These are phyloP conservation scores for Nomada hirtipes DNA, from an alignment of 2,888 invertebrate genomes.

Conservation along the genomic window DNA sequence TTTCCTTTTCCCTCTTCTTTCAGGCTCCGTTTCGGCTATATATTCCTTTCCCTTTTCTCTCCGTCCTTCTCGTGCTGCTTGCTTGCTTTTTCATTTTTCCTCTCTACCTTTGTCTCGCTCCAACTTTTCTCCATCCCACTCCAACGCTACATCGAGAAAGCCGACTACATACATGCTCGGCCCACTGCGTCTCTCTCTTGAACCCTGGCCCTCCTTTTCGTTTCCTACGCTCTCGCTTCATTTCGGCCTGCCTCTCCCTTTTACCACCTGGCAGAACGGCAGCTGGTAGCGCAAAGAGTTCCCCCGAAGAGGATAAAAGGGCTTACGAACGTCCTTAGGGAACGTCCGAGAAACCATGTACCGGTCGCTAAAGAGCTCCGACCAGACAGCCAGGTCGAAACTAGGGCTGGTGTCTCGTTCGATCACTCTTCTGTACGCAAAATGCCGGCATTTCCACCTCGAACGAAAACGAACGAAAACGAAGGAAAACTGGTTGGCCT, in stretches of 20 bases:
- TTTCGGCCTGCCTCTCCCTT: constrained; percentile 55
- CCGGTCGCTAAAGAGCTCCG: constrained; percentile 35
- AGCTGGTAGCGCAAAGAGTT: constrained; percentile 71
- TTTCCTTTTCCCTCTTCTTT: constrained; percentile 40
- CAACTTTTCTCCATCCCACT: constrained; percentile 36
- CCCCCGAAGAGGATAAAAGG: constrained; percentile 64
- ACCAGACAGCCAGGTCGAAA: neutral
- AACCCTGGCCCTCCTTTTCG: neutral
- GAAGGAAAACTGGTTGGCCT: neutral
- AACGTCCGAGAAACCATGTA: constrained; percentile 41
- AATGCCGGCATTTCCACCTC: neutral
- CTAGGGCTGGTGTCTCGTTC: neutral
- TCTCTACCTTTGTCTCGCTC: constrained; percentile 36
- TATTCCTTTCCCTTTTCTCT: constrained; percentile 36
- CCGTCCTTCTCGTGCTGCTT: constrained; percentile 19
- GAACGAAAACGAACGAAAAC: too few relatives aligned
- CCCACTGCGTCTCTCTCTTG: constrained; percentile 6
- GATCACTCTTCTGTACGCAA: constrained; percentile 8
- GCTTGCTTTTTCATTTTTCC: constrained; percentile 18
- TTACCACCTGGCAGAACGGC: constrained; percentile 75
- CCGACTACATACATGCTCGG: constrained; percentile 23
- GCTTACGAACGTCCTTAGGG: constrained; percentile 58
- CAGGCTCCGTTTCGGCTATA: constrained; percentile 41
- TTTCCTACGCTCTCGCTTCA: constrained; percentile 2
- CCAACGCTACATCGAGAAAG: constrained; percentile 46